phyloP scores from a whole-genome alignment of 2,113 vertebrate species.

The Candoia aspera region DNA sequence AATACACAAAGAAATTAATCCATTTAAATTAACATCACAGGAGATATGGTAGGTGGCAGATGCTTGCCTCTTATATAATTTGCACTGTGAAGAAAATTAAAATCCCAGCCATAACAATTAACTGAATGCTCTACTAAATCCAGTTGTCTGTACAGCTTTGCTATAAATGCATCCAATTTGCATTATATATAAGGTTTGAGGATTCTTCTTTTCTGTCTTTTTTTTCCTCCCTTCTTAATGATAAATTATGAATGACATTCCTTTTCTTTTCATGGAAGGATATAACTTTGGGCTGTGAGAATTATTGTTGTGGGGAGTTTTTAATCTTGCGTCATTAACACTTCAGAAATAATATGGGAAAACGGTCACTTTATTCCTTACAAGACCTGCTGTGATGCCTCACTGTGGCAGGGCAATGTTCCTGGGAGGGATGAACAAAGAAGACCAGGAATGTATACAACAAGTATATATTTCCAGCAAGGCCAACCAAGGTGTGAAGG shows the following conservation, averaged over 20 bases:
- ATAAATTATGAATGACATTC: slow-evolving; percentile 67
- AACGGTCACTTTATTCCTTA: slow-evolving; percentile 60
- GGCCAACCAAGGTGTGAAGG: neutral
- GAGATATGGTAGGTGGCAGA: slow-evolving; percentile 67
- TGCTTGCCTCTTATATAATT: slow-evolving; percentile 68
- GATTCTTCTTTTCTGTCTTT: neutral
- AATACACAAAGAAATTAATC: slow-evolving; percentile 69
- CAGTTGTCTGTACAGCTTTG: slow-evolving; percentile 34
- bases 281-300: slow-evolving; percentile 65
- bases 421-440: neutral
- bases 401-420: neutral
- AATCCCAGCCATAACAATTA: slow-evolving; percentile 71
- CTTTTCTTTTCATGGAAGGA: slow-evolving; percentile 42
- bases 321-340: slow-evolving; percentile 80
- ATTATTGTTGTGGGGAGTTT: slow-evolving; percentile 73
- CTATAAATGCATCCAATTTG: slow-evolving; percentile 38
- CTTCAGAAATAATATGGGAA: slow-evolving; percentile 71
- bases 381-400: neutral
- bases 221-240: slow-evolving; percentile 6
- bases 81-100: slow-evolving; percentile 70
- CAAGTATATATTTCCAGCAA: neutral
- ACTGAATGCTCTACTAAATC: slow-evolving; percentile 63
- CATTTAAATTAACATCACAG: slow-evolving; percentile 68
- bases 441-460: neutral
- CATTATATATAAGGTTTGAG: slow-evolving; percentile 34